A percentile compares a stretch with the other conserved stretches of the same genome.
These are phyloP conservation scores for Cephus cinctus DNA, from an alignment of 1,140 invertebrate species.

Conservation along the genomic window DNA sequence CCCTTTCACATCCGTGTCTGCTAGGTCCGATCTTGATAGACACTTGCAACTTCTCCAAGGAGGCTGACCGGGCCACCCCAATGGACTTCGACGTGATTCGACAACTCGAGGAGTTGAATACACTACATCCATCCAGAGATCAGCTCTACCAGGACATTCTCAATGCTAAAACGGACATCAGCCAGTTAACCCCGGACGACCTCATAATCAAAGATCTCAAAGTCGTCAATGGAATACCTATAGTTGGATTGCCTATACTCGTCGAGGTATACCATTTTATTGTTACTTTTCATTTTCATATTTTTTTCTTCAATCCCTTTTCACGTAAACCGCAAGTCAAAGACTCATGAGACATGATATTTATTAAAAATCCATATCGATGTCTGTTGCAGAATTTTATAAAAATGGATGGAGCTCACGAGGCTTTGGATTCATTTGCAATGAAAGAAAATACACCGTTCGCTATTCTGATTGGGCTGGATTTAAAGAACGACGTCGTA, in stretches of 20 bases:
- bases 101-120: slow-evolving; percentile 48
- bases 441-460: slow-evolving; percentile 39
- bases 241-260: slow-evolving; percentile 61
- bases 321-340: slow-evolving; percentile 16
- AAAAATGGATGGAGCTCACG: slow-evolving; percentile 40
- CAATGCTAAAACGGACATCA: slow-evolving; percentile 61
- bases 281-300: slow-evolving; percentile 7
- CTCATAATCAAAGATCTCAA: slow-evolving; percentile 68
- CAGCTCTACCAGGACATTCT: slow-evolving; percentile 56
- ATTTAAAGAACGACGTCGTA: slow-evolving; percentile 43
- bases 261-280: slow-evolving; percentile 38
- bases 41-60: slow-evolving; percentile 66
- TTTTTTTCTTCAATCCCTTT: slow-evolving; percentile 14
- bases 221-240: slow-evolving; percentile 58
- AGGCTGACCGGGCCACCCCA: slow-evolving; percentile 62
- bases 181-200: slow-evolving; percentile 56
- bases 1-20: too few relatives aligned
- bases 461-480: slow-evolving; percentile 58
- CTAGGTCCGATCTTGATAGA: slow-evolving; percentile 76
- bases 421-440: slow-evolving; percentile 54
- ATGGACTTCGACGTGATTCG: slow-evolving; percentile 60
- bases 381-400: slow-evolving; percentile 51
- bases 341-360: too few relatives aligned
- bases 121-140: slow-evolving; percentile 28
- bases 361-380: too few relatives aligned